These are phyloP conservation scores for Malurus alboscapulatus DNA, from an alignment of 2,113 vertebrate genomes.

Conservation along the genomic window DNA sequence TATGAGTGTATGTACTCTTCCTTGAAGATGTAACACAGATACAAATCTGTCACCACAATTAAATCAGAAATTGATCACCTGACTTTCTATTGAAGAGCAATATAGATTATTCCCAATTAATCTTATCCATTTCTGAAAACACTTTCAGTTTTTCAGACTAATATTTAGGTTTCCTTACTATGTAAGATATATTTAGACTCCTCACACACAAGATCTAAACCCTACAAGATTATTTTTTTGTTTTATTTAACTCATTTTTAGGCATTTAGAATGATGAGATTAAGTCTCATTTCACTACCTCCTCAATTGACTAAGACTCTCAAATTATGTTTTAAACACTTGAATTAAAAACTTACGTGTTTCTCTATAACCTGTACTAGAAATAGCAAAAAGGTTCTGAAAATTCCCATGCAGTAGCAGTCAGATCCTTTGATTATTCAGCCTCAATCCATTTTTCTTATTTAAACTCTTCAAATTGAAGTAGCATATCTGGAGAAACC, in stretches of 20 bases:
- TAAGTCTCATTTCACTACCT: neutral
- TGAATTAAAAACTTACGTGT: neutral
- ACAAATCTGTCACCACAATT: neutral
- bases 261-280: neutral
- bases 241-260: neutral
- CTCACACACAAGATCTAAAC: neutral
- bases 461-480: neutral
- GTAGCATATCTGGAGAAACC: neutral
- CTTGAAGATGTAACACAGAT: neutral
- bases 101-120: neutral
- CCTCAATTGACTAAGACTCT: neutral
- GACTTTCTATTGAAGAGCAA: neutral
- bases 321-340: neutral
- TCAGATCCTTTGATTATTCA: neutral
- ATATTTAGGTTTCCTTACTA: neutral
- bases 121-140: neutral
- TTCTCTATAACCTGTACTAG: neutral
- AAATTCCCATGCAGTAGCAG: neutral
- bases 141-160: neutral
- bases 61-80: constrained; percentile 13
- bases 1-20: neutral
- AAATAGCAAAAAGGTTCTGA: neutral
- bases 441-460: neutral
- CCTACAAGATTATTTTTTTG: neutral
- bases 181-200: neutral